Percentiles rank a stretch among this genome's conserved stretches.
phyloP scores from a whole-genome alignment of 2,113 vertebrate genomes.

The Microtus richardsoni region DNA sequence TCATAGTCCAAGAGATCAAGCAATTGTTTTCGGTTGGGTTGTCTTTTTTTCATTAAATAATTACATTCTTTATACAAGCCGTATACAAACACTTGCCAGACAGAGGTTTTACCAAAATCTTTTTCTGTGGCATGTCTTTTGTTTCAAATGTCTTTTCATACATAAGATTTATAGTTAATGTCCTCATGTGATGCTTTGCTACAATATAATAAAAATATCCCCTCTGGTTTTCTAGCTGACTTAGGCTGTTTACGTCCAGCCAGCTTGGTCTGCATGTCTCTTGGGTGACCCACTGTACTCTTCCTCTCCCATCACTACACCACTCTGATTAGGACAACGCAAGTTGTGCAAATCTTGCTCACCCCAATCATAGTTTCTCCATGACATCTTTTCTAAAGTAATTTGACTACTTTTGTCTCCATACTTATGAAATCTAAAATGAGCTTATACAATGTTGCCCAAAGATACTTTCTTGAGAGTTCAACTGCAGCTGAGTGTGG shows the following conservation, averaged over 20 bases:
- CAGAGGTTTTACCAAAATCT: neutral
- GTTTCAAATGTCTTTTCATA: neutral
- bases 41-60: neutral
- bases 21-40: neutral
- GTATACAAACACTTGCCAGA: neutral
- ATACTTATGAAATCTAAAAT: neutral
- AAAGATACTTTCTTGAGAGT: neutral
- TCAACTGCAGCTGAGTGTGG: neutral
- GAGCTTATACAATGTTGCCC: neutral
- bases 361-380: neutral
- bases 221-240: neutral
- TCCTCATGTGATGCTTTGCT: neutral
- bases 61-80: neutral
- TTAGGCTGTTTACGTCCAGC: neutral
- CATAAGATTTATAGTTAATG: neutral
- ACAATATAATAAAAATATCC: neutral
- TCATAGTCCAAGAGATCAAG: neutral
- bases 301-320: neutral
- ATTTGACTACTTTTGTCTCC: neutral
- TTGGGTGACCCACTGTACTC: neutral
- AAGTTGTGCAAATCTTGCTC: neutral
- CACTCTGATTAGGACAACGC: neutral
- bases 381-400: neutral
- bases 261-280: neutral
- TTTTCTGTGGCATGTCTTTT: neutral